Conservation (phyloP, 1,140 invertebrate species). For the Andrena cerasifolii region DNA sequence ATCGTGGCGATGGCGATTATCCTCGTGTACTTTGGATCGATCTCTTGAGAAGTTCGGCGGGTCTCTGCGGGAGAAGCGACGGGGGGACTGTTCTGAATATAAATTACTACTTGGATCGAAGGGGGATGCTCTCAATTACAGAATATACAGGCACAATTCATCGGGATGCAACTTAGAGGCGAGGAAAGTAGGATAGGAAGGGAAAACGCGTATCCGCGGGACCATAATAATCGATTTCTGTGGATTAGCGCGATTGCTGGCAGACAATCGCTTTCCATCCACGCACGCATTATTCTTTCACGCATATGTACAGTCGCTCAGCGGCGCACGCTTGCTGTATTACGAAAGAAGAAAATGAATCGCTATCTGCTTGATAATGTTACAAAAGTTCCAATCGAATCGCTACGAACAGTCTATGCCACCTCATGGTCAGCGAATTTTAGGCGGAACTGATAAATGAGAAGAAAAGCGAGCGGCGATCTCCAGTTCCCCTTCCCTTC, state of each 20-base stretch:
- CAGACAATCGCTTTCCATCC: slow-evolving; percentile 11
- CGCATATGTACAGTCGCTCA: slow-evolving; percentile 30
- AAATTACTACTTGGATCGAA: slow-evolving; percentile 61
- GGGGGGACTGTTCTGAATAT: slow-evolving; percentile 47
- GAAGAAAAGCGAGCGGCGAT: slow-evolving; percentile 18
- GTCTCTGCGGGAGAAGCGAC: slow-evolving; percentile 16
- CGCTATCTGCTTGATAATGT: not conserved
- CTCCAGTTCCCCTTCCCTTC: not conserved
- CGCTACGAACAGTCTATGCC: not conserved
- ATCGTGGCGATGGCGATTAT: slow-evolving; percentile 15
- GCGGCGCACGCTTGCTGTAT: slow-evolving; percentile 21
- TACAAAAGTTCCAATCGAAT: not conserved
- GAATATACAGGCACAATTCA: slow-evolving; percentile 15
- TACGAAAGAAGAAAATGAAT: not conserved
- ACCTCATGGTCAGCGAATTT: slow-evolving; percentile 4
- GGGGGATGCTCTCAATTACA: slow-evolving; percentile 18
- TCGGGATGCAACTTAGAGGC: slow-evolving; percentile 12
- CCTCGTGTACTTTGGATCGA: slow-evolving; percentile 35
- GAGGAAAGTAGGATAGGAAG: not conserved
- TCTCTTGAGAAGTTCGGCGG: slow-evolving; percentile 3
- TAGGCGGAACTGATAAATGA: slow-evolving; percentile 41
- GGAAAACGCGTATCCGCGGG: not conserved
- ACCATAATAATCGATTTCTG: slow-evolving; percentile 44
- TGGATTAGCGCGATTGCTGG: slow-evolving; percentile 13
- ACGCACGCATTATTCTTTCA: slow-evolving; percentile 2